Evolutionary conservation across 2,888 invertebrate genomes (phyloP), one percentile per base, ranked within the genome.

Genomic region (Cenopis cana): DNA sequence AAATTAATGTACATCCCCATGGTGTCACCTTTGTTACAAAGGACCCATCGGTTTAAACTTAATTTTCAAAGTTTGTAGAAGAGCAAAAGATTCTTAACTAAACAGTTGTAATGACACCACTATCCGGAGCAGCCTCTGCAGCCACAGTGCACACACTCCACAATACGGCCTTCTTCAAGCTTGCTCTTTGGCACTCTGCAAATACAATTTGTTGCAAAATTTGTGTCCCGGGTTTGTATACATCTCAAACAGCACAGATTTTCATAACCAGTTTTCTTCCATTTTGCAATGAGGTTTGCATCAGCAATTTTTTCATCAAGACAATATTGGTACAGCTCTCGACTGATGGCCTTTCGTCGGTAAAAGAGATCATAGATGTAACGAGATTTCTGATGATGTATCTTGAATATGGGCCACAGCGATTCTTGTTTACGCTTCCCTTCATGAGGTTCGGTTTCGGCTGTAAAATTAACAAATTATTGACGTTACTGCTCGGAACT

Each of bases 251-350:
- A 99, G 85, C 99, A 99, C 56, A 99, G 92, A 88, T 99, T 99
- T 87, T 99, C 99, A 88, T 99, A 99, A 0, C 99, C 99, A 67
- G 98, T 97, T 87, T 99, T 99, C 86, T 99, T 98, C 99, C 99
- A 99, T 86, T 99, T 99, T 0, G 99, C 99, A 80, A 99, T 99
- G 12, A 99, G 94, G 85, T 99, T 99, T 68, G 96, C 97, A 86
- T 99, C 99, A 0, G 99, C 99, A 74, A 99, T 98, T 86, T 98
- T 98, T 87, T 99, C 99, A 78, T 97, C 97, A 29, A 99, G 88
- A 82, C 99, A 99, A 83, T 98, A 99, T 75, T 99, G 98, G 83
- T 99, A 99, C 3, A 99, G 90, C 85, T 99, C 99, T 85, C 98
- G 95, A 81, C 97, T 98, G 69, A 99, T 99, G 0, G 99, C 99